phyloP scores from a whole-genome alignment of 2,888 invertebrate genomes.

The Troides aeacus region DNA sequence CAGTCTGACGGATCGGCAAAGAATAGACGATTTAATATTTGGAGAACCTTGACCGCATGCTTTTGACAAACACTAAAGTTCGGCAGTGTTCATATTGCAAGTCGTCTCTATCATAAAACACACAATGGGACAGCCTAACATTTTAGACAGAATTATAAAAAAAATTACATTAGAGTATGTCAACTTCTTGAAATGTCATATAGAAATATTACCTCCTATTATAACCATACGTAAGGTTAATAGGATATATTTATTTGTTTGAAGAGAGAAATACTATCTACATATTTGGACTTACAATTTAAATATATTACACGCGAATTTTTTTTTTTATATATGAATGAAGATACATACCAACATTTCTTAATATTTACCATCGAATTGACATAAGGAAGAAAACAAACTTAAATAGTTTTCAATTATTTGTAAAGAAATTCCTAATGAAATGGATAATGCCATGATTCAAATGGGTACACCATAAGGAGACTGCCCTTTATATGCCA shows the following conservation, averaged over 20 bases:
- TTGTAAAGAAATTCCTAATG: background rate
- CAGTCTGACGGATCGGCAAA: background rate
- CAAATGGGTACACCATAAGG: slow-evolving; percentile 1
- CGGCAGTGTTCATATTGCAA: background rate
- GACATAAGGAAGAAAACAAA: background rate
- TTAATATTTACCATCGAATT: too few species aligned
- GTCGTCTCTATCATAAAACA: background rate
- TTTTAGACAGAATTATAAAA: background rate
- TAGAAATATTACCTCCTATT: too few species aligned
- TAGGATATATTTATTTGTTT: too few species aligned
- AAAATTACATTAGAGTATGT: background rate
- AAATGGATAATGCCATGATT: background rate
- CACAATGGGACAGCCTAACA: background rate
- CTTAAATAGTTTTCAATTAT: slow-evolving; percentile 2
- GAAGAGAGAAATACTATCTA: too few species aligned
- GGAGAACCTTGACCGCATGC: slow-evolving; percentile 14
- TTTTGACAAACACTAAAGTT: slow-evolving; percentile 1
- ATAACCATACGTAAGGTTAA: too few species aligned
- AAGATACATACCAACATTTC: too few species aligned
- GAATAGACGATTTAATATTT: slow-evolving; percentile 1
- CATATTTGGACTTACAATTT: too few species aligned
- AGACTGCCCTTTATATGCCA: slow-evolving; percentile 39
- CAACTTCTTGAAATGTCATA: too few species aligned
- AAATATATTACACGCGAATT: too few species aligned
- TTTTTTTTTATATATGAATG: too few species aligned